These are phyloP conservation scores for Sinohyriopsis cumingii DNA, from an alignment of 2,888 invertebrate species.

Conservation along the genomic window DNA sequence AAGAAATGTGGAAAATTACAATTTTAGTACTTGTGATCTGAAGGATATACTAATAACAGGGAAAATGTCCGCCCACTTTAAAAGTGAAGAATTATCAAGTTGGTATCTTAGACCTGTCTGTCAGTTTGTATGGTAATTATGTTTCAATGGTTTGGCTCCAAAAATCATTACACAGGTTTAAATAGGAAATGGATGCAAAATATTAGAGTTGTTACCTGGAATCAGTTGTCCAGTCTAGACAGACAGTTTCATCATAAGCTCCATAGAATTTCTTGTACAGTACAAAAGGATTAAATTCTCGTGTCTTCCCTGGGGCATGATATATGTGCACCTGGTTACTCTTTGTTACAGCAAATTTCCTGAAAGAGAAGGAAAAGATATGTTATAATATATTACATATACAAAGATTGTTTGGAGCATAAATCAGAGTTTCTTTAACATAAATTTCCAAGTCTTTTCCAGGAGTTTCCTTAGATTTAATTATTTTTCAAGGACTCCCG, in stretches of 20 bases:
- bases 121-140: no score
- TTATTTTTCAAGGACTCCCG: no score
- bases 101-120: no score
- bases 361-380: constrained; percentile 44
- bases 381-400: neutral
- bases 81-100: no score
- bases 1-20: no score
- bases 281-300: constrained; percentile 90
- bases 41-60: no score
- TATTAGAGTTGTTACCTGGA: constrained; percentile 77
- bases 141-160: no score
- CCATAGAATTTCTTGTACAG: constrained; percentile 88
- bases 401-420: neutral
- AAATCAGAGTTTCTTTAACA: no score
- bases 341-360: constrained; percentile 89
- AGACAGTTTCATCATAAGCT: constrained; percentile 87
- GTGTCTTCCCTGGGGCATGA: constrained; percentile 86
- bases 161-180: neutral
- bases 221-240: constrained; percentile 93
- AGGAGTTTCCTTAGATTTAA: no score
- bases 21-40: no score
- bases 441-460: no score
- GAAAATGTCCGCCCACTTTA: no score
- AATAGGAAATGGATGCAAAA: neutral
- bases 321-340: constrained; percentile 85